A percentile compares a stretch with the other conserved stretches of the same genome.
Conservation (phyloP, 2,797 vertebrate species). For the Arctocebus calabarensis region DNA sequence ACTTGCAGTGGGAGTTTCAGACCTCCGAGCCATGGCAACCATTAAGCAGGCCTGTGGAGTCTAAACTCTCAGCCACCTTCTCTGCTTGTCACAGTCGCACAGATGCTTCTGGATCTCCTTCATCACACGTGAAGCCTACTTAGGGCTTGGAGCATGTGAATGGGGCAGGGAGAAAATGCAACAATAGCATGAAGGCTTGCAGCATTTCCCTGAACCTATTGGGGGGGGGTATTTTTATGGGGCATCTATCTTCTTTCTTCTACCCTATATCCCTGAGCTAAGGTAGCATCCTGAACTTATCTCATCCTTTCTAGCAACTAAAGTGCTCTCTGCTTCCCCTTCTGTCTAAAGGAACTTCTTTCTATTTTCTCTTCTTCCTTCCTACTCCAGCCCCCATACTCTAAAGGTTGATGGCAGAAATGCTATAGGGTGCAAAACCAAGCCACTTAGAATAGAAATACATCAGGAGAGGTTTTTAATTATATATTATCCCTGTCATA, state of each 20-base stretch:
- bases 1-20: neutral
- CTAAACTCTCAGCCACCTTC: neutral
- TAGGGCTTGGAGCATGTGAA: neutral
- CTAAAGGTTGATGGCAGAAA: neutral
- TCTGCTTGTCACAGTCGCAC: neutral
- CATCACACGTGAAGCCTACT: neutral
- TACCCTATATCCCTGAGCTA: neutral
- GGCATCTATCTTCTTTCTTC: neutral
- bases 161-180: neutral
- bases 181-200: neutral
- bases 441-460: conserved; percentile 12
- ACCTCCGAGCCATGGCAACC: neutral
- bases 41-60: neutral
- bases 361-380: neutral
- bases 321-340: neutral
- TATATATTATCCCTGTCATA: neutral
- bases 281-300: neutral
- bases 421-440: neutral
- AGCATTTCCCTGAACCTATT: neutral
- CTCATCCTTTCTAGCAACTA: neutral
- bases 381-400: neutral
- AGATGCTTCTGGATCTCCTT: neutral
- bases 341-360: neutral
- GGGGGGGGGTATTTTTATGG: neutral
- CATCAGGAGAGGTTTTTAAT: neutral